These are phyloP conservation scores for Ptyas mucosa DNA, from an alignment of 2,113 vertebrate species.

Conservation along the genomic window DNA sequence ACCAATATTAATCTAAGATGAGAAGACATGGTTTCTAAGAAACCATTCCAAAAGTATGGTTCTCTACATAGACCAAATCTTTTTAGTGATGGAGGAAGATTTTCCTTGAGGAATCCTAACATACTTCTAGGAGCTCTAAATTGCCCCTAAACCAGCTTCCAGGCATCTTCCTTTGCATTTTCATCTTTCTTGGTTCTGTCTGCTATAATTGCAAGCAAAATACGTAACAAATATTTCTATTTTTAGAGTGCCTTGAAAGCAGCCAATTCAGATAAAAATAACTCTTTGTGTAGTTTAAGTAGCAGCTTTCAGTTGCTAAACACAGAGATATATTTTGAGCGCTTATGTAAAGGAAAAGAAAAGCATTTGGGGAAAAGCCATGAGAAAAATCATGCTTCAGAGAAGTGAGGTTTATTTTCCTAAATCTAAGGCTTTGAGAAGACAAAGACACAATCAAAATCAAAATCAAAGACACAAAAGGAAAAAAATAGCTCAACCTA, in stretches of 20 bases:
- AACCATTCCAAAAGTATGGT: too few relatives aligned
- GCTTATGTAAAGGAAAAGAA: not conserved
- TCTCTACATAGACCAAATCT: too few relatives aligned
- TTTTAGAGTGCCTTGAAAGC: constrained; percentile 11
- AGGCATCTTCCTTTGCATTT: not conserved
- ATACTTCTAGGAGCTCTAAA: not conserved
- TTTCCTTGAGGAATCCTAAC: not conserved
- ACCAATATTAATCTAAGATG: too few relatives aligned
- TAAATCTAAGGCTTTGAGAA: not conserved
- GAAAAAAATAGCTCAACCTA: too few relatives aligned
- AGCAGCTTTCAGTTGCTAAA: constrained; percentile 19
- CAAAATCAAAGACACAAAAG: not conserved
- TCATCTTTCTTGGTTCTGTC: not conserved
- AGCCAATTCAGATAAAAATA: constrained; percentile 21
- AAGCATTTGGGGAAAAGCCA: constrained; percentile 3
- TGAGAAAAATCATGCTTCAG: not conserved
- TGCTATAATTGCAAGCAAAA: constrained; percentile 7
- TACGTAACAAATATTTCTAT: constrained; percentile 15
- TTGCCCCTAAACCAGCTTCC: not conserved
- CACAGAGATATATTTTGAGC: not conserved
- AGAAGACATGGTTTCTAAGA: too few relatives aligned
- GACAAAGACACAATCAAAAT: not conserved
- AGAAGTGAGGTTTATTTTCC: not conserved
- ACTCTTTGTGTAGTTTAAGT: constrained; percentile 16
- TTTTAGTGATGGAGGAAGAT: too few relatives aligned